Evolutionary conservation across 2,113 vertebrate genomes (phyloP), one percentile per base, ranked within the genome.

Genomic region (Oncorhynchus gorbuscha): DNA sequence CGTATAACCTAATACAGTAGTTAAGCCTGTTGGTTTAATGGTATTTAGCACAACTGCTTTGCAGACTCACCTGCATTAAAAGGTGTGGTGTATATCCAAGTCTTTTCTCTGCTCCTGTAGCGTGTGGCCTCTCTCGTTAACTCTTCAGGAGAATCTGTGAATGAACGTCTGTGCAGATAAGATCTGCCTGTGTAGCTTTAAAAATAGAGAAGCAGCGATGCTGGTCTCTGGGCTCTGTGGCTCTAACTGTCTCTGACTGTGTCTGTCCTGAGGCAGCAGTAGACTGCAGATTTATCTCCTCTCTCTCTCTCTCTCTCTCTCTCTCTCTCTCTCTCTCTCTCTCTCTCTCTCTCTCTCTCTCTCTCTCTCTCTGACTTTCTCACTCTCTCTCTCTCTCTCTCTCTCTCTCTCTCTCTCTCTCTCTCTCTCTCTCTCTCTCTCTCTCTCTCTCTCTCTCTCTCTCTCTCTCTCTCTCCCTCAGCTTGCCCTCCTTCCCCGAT

Each of bases 201-300:
- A 55, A 55, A 55, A 18, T 18, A 26, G 78, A 18, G 76, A 30
- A 78, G 72, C 30, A 81, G 76, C 81, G 83, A 78, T 76, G 82
- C 81, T 62, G 48, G 66, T 81, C 66, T 70, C 48, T 1, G 22
- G 75, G 70, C 74, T 77, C 76, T 68, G 76, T 74, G 66, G 81
- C 81, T 83, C 75, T 45, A 45, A 3, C 39, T 45, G 39, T 45
- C 39, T 45, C 39, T 45, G 39, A 11, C 39, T 65, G 88, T 79
- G 78, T 91, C 83, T 90, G 84, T 89, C 82, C 86, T 83, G 83
- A 88, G 81, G 82, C 86, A 80, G 84, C 75, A 55, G 81, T 71
- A 85, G 90, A 93, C 87, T 85, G 81, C 84, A 86, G 81, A 83
- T 90, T 87, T 89, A 86, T 90, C 78, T 84, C 72, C 81, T 77